Evolutionary conservation across 2,113 vertebrate species (phyloP), one percentile per base, ranked within the genome.

Genomic region (Danio rerio): DNA sequence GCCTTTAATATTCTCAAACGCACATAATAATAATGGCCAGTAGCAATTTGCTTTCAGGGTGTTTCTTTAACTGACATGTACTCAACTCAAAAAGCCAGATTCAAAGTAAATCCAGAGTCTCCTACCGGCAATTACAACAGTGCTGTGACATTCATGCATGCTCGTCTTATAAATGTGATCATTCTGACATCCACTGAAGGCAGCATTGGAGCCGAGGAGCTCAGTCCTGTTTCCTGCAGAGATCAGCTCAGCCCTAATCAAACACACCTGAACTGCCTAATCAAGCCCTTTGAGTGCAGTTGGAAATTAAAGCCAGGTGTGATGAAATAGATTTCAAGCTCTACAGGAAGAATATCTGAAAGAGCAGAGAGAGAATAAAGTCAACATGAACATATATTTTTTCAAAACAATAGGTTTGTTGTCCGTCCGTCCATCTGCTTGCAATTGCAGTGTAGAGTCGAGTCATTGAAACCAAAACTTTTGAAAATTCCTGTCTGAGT

Each of bases 221-320:
- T 79, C 62, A 43, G 62, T 20, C 31, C 21, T 55, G 9, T 79
- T 79, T 66, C 62, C 49, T 1, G n/a, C 62, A 45, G 49, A 68
- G 77, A 53, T 79, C 66, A 79, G 49, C 59, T 66, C 31, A 66
- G 15, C 61, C 49, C 61, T 78, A 65, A 79, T 79, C 62, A 79
- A 79, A 79, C 49, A 68, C 21, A 40, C 77, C 47, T 68, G 21
- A 79, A 79, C 20, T 21, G 31, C 45, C 61, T 79, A 68, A 79
- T 42, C 77, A 79, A 52, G 21, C 45, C 42, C 62, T 78, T 66
- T 79, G 47, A 52, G 47, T 40, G 16, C 8, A 1, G 12, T n/a
- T 52, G 6, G 20, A 78, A 65, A 78, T 63, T 42, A 78, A 50
- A 68, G 49, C 53, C 77, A 66, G 62, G 62, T 68, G 76, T 79